Evolutionary conservation across 2,888 invertebrate species (phyloP).

Genomic region (Hecatera dysodea): DNA sequence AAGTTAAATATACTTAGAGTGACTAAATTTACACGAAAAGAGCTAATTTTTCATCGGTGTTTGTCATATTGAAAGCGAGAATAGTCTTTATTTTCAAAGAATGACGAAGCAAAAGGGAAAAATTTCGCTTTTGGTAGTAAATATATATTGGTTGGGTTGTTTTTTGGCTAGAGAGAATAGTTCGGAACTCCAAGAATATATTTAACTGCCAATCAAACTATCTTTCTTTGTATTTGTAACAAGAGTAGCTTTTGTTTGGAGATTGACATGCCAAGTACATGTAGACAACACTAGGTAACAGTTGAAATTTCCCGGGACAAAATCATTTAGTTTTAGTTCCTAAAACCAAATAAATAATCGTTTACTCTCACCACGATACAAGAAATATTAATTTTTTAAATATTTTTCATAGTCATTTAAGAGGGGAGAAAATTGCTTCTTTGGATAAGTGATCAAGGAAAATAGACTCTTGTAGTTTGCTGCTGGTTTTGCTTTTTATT

Average conservation of each 20-base stretch:
- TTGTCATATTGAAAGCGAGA: slow-evolving; percentile 31
- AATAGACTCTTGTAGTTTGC: too few species aligned
- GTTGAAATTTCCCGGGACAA: too few species aligned
- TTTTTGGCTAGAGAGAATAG: background rate
- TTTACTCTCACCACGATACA: too few species aligned
- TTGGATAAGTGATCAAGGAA: too few species aligned
- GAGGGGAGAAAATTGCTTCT: too few species aligned
- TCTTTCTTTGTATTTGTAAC: background rate
- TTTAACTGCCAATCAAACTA: background rate
- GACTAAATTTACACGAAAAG: slow-evolving; percentile 31
- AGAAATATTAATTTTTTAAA: too few species aligned
- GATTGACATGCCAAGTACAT: background rate
- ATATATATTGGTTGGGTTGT: background rate
- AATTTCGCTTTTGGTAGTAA: slow-evolving; percentile 8
- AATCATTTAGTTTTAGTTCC: too few species aligned
- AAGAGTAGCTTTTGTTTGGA: background rate
- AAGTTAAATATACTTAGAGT: slow-evolving; percentile 33
- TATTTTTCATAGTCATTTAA: too few species aligned
- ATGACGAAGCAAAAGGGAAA: background rate
- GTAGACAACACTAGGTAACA: too few species aligned
- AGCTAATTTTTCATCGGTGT: slow-evolving; percentile 32
- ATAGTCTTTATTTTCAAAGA: background rate
- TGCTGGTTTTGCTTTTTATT: too few species aligned
- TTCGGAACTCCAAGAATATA: background rate
- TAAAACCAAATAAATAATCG: too few species aligned